Evolutionary conservation across 1,140 invertebrate genomes (phyloP).

Genomic region (Drosophila teissieri): DNA sequence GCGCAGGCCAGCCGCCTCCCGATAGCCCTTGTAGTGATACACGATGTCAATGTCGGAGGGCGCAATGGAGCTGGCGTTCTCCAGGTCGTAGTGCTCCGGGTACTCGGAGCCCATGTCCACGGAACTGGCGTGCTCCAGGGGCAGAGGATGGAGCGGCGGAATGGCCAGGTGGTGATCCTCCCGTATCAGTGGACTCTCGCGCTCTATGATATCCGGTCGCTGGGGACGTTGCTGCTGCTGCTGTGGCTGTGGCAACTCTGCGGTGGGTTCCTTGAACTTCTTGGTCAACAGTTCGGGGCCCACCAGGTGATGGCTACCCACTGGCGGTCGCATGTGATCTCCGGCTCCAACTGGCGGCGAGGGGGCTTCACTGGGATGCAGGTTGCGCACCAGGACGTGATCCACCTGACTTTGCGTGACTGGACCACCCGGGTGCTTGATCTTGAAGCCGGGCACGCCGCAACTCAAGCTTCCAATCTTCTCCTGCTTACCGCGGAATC

Average conservation of each 20-base stretch:
- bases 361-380: slow-evolving; percentile 70
- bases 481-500: slow-evolving; percentile 92
- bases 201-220: slow-evolving; percentile 96
- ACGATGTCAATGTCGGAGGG: slow-evolving; percentile 98
- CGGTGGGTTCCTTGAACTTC: slow-evolving; percentile 92
- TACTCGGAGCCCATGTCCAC: slow-evolving; percentile 91
- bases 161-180: slow-evolving; percentile 91
- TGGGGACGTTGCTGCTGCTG: slow-evolving; percentile 87
- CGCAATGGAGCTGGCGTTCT: slow-evolving; percentile 98
- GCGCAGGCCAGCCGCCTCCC: slow-evolving; percentile 91
- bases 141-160: slow-evolving; percentile 87
- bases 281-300: slow-evolving; percentile 93
- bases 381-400: slow-evolving; percentile 86
- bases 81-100: slow-evolving; percentile 98
- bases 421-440: slow-evolving; percentile 88
- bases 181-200: slow-evolving; percentile 91
- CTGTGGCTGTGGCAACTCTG: slow-evolving; percentile 85
- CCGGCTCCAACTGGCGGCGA: slow-evolving; percentile 75
- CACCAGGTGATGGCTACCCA: slow-evolving; percentile 87
- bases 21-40: slow-evolving; percentile 97
- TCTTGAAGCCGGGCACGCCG: slow-evolving; percentile 86
- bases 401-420: slow-evolving; percentile 86
- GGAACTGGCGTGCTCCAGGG: slow-evolving; percentile 88
- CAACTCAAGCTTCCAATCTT: slow-evolving; percentile 87
- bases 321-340: slow-evolving; percentile 48